Conservation (phyloP, 2,113 vertebrate species). For the Zapus hudsonius region DNA sequence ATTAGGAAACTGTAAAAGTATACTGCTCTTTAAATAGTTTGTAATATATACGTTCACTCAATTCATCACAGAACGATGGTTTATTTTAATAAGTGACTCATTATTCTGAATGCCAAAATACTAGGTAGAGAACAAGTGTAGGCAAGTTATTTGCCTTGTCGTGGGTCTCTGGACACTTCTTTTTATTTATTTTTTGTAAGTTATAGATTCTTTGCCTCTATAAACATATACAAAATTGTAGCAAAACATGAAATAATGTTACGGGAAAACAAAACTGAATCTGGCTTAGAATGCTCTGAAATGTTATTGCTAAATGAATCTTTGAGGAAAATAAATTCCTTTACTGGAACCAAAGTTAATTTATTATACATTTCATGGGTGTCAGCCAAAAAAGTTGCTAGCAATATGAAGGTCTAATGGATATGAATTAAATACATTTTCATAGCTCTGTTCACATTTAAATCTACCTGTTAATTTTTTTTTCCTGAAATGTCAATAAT, state of each 20-base stretch:
- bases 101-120: neutral
- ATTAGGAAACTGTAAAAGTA: conserved; percentile 31
- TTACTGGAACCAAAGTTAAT: conserved; percentile 85
- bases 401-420: conserved; percentile 82
- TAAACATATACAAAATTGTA: conserved; percentile 79
- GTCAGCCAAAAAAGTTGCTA: conserved; percentile 82
- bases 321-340: conserved; percentile 84
- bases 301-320: conserved; percentile 86
- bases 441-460: conserved; percentile 66
- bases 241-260: conserved; percentile 81
- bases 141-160: neutral
- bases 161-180: neutral
- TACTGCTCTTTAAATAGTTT: conserved; percentile 43
- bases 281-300: conserved; percentile 83
- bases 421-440: conserved; percentile 80
- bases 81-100: conserved; percentile 63
- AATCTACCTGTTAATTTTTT: conserved; percentile 64
- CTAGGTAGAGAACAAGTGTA: neutral
- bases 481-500: conserved; percentile 38
- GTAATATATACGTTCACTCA: neutral
- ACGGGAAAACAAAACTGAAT: conserved; percentile 79
- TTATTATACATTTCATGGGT: conserved; percentile 84
- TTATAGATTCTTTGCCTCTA: neutral
- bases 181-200: neutral
- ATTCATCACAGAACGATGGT: conserved; percentile 21